Evolutionary conservation across 2,797 vertebrate genomes (phyloP).

Genomic region (Perdix hodgsoniae): DNA sequence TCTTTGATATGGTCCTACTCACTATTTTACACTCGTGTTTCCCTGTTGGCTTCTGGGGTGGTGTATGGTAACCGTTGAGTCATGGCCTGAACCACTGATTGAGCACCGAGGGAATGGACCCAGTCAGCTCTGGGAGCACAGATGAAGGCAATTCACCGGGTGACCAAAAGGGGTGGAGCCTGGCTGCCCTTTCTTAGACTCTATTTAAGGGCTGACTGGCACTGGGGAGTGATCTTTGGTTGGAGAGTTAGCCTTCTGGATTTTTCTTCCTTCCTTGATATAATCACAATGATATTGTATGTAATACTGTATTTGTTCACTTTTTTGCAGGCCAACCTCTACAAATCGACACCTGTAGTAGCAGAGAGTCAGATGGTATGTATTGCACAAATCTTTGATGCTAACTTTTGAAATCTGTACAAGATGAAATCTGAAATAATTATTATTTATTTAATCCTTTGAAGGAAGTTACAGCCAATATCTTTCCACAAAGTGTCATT

Average conservation of each 20-base stretch:
- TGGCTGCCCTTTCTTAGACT: too few species aligned
- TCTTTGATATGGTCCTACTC: not conserved
- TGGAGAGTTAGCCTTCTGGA: not conserved
- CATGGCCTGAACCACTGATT: too few species aligned
- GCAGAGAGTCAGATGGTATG: constrained; percentile 78
- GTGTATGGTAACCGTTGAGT: too few species aligned
- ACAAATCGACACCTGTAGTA: constrained; percentile 42
- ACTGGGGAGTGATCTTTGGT: too few species aligned
- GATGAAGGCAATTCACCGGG: too few species aligned
- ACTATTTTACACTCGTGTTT: not conserved
- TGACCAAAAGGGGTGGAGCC: too few species aligned
- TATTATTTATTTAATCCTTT: not conserved
- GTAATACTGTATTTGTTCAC: not conserved
- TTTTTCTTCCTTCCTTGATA: not conserved
- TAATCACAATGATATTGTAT: not conserved
- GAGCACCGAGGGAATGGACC: too few species aligned
- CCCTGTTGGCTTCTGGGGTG: not conserved
- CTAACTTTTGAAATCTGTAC: not conserved
- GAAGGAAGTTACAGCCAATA: not conserved
- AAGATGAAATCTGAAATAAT: not conserved
- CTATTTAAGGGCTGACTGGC: too few species aligned
- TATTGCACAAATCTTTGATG: not conserved
- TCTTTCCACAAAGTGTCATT: not conserved
- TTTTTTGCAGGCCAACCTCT: constrained; percentile 79
- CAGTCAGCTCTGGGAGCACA: too few species aligned